These are phyloP conservation scores for Neodiprion virginianus DNA, from an alignment of 1,140 invertebrate species.

Conservation along the genomic window DNA sequence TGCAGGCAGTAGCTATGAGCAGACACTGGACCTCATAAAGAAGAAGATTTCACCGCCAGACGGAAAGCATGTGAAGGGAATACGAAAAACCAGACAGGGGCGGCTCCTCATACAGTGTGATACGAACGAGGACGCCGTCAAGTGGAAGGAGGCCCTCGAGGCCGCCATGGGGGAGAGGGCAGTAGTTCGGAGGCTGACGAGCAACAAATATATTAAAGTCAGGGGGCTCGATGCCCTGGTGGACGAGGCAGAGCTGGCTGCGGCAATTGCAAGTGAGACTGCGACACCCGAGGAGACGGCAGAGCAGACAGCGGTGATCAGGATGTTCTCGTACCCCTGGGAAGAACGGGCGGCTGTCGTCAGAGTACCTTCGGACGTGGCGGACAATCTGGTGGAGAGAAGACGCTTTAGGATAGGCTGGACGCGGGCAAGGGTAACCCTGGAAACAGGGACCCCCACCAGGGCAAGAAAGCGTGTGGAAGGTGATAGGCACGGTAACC, in stretches of 20 bases:
- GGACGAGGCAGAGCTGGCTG: no score
- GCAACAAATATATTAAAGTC: no score
- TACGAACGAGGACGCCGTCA: background rate
- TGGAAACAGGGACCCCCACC: constrained; percentile 8
- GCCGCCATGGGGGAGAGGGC: no score
- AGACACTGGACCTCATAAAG: background rate
- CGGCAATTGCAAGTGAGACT: background rate
- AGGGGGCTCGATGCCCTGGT: background rate
- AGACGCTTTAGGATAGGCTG: background rate
- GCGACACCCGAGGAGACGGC: constrained; percentile 41
- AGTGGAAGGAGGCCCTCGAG: background rate
- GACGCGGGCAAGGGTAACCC: background rate
- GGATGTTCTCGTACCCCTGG: constrained; percentile 20
- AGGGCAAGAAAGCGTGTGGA: background rate
- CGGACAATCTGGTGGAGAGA: background rate
- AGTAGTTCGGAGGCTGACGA: no score
- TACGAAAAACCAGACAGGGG: background rate
- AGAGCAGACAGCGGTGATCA: constrained; percentile 27
- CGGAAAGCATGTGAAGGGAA: background rate
- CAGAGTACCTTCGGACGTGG: background rate
- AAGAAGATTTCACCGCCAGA: background rate
- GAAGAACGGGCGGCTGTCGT: background rate
- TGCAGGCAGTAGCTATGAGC: background rate
- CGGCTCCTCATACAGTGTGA: background rate
- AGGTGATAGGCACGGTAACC: background rate